These are phyloP conservation scores for Ophioninae sp. DNA, from an alignment of 2,888 invertebrate genomes.

Conservation along the genomic window DNA sequence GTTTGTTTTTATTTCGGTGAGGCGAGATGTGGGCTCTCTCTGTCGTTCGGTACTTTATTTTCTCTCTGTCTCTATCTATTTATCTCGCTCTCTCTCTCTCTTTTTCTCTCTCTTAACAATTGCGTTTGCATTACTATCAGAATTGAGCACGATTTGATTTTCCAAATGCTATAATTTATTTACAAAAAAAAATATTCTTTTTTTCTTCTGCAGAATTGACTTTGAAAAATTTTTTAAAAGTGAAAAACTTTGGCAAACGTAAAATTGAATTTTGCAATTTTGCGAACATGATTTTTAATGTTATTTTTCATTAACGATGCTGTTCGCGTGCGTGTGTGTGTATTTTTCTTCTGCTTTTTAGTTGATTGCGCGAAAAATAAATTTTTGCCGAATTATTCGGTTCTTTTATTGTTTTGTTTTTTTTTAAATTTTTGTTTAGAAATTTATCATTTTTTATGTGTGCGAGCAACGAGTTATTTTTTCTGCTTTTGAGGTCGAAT, in stretches of 20 bases:
- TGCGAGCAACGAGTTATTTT: conserved; percentile 4
- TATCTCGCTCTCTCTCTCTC: neutral
- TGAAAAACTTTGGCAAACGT: neutral
- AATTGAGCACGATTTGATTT: conserved; percentile 7
- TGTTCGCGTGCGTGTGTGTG: neutral
- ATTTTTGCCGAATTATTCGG: neutral
- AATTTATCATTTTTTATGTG: neutral
- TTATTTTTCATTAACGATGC: neutral
- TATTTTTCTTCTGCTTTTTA: neutral
- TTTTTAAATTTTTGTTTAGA: neutral
- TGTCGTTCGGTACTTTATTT: neutral
- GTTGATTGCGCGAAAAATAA: neutral
- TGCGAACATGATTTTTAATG: neutral
- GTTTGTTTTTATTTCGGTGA: neutral
- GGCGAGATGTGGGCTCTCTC: conserved; percentile 5
- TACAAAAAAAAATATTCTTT: neutral
- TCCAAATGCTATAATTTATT: neutral
- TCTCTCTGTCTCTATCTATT: neutral
- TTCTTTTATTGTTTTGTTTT: neutral
- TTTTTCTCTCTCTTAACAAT: neutral
- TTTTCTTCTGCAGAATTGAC: too few species aligned
- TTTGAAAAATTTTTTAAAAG: neutral
- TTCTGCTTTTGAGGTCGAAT: neutral
- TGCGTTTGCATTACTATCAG: neutral
- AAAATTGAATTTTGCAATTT: neutral